Base-by-base conservation (phyloP, 2,888 invertebrate species). In the Nasonia oneida region DNA sequence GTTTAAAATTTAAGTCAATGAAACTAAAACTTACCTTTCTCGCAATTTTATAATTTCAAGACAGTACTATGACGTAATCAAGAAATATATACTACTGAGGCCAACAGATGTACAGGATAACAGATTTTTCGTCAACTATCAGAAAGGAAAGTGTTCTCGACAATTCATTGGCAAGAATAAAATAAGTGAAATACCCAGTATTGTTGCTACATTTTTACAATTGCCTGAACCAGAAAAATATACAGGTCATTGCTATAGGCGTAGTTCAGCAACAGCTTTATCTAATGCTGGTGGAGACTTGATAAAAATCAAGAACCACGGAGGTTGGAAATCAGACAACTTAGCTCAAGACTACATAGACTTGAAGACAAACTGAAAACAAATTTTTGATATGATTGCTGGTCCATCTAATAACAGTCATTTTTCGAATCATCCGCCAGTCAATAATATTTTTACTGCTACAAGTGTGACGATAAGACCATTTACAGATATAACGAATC, bases 111-210 rank as follows among this genome's bases (percentile, higher is more conserved):
- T 78, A 3, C 39, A 78, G 4, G 64, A 39, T n/a, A 33, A 85
- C 42, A 75, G 81, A 74, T 83, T 81, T 70, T 88, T 88, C 78
- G 29, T 86, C 5, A 78, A 29, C 57, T 87, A 81, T 64, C 75
- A 78, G 18, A 76, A 84, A 61, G 76, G 84, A 15, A 87, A 64
- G 67, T 88, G 84, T 67, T 23, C 29, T 6, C 61, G 53, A 50
- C 77, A 75, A 33, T 61, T 29, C 10, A 79, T 86, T 53, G 83
- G 88, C 0, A 71, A 73, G 15, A 83, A 88, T 76, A 85, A 50
- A 67, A 64, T 87, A 8, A 53, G 77, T 53, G 81, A 85, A 74
- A 74, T 87, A 57, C 81, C 86, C 0, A 61, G 15, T 50, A 61
- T 61, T 10, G 74, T 87, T 53, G 87, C 84, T 12, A 23, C n/a